Conservation (phyloP, 2,113 vertebrate species). For the Casuarius casuarius region DNA sequence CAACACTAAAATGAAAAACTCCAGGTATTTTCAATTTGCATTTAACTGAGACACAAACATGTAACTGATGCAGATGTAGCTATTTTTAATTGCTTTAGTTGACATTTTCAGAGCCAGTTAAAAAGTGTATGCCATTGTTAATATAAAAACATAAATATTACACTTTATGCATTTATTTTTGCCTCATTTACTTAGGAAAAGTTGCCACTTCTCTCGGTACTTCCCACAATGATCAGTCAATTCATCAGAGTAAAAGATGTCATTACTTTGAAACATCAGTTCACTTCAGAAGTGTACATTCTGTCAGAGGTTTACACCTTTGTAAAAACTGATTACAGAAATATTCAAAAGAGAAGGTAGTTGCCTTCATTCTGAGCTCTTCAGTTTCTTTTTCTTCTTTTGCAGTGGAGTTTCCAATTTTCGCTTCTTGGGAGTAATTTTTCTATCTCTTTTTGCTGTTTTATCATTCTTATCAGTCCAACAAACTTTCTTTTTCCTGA, state of each 20-base stretch:
- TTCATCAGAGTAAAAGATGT: not conserved
- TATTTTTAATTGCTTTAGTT: not conserved
- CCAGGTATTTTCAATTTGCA: not conserved
- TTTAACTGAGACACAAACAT: not conserved
- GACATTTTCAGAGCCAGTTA: not conserved
- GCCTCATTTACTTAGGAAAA: not conserved
- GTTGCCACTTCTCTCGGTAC: not conserved
- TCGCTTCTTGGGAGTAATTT: slow-evolving; percentile 13
- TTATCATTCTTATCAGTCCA: not conserved
- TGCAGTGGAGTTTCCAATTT: not conserved
- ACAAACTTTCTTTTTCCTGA: not conserved
- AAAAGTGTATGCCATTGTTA: not conserved
- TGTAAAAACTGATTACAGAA: not conserved
- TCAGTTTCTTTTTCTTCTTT: slow-evolving; percentile 69
- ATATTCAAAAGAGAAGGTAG: not conserved
- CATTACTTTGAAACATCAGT: not conserved
- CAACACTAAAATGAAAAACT: not conserved
- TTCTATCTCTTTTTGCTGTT: not conserved
- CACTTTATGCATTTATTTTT: not conserved
- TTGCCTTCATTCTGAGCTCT: not conserved
- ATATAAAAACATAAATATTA: slow-evolving; percentile 19
- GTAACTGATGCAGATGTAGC: not conserved
- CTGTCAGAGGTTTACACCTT: not conserved
- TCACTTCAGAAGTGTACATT: not conserved
- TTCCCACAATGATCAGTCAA: not conserved